Evolutionary conservation across 2,888 invertebrate genomes (phyloP).

Genomic region (Dryococelus australis): DNA sequence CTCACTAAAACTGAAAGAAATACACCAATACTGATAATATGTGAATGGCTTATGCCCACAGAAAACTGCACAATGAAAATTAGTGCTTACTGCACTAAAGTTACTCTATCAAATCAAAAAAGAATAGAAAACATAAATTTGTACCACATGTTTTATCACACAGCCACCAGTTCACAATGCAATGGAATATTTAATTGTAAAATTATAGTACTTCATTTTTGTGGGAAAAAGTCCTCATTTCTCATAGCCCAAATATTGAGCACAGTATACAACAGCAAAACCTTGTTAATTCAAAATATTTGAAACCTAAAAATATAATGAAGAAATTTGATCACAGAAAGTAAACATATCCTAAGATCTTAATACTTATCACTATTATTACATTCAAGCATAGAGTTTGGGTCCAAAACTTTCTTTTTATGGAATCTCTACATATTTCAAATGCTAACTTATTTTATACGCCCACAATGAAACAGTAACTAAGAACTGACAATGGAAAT

Average conservation of each 20-base stretch:
- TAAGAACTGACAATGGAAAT: too few species aligned
- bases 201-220: not conserved
- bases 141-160: not conserved
- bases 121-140: not conserved
- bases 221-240: not conserved
- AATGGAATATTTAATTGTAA: not conserved
- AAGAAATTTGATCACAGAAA: not conserved
- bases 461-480: too few species aligned
- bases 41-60: not conserved
- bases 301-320: too few species aligned
- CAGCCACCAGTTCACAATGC: not conserved
- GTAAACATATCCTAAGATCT: not conserved
- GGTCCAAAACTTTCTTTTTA: too few species aligned
- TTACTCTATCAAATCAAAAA: not conserved
- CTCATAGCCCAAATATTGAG: not conserved
- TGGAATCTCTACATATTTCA: too few species aligned
- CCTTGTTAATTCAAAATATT: not conserved
- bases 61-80: not conserved
- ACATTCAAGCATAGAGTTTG: too few species aligned
- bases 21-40: not conserved
- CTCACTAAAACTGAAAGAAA: too few species aligned
- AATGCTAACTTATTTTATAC: too few species aligned
- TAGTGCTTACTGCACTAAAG: not conserved
- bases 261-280: not conserved
- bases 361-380: too few species aligned